phyloP scores from a whole-genome alignment of 2,797 vertebrate species.

The Coluber constrictor region DNA sequence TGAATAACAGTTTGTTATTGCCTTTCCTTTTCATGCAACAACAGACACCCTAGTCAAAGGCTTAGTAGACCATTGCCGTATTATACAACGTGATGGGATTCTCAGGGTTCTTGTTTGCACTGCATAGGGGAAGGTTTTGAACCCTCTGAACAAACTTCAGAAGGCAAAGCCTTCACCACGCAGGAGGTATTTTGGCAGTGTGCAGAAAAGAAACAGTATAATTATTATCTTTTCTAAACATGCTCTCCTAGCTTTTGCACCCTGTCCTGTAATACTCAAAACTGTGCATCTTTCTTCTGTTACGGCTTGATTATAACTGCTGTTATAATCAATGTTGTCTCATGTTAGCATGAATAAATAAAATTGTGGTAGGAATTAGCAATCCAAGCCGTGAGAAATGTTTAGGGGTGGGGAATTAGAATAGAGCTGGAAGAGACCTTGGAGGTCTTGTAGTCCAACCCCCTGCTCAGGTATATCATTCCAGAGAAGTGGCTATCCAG shows the following conservation, averaged over 20 bases:
- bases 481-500: too few species aligned
- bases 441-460: too few species aligned
- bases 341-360: background rate
- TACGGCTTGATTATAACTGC: background rate
- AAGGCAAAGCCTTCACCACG: background rate
- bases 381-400: background rate
- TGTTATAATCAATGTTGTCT: background rate
- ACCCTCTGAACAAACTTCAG: background rate
- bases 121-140: background rate
- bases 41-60: background rate
- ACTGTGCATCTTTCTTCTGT: background rate
- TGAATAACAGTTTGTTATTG: too few species aligned
- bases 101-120: background rate
- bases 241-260: background rate
- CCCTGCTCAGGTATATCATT: too few species aligned
- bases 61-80: background rate
- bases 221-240: background rate
- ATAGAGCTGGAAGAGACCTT: too few species aligned
- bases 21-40: background rate
- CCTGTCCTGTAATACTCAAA: background rate
- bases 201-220: background rate
- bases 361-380: background rate
- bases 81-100: background rate
- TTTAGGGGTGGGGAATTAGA: too few species aligned
- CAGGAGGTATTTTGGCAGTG: background rate